Conservation (phyloP, 2,888 invertebrate genomes). For the Ormyrus thymus region DNA sequence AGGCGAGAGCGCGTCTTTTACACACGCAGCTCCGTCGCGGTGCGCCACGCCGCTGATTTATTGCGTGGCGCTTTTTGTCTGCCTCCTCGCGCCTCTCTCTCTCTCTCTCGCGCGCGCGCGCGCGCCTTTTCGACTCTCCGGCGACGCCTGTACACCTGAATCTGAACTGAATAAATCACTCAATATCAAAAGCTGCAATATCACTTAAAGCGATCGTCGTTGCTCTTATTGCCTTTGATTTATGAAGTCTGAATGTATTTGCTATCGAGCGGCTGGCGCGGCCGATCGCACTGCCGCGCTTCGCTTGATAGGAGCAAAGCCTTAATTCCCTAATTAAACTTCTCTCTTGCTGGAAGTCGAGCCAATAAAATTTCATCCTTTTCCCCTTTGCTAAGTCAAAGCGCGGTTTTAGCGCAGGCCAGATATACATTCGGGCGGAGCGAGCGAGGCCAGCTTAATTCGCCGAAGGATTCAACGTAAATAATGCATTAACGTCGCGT, state of each 20-base stretch:
- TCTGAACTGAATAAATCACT: conserved; percentile 47
- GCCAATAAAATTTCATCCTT: too few relatives aligned
- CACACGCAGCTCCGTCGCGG: conserved; percentile 40
- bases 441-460: too few relatives aligned
- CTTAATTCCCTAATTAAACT: too few relatives aligned
- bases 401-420: background rate
- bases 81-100: conserved; percentile 5
- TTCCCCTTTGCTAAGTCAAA: too few relatives aligned
- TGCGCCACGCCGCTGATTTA: conserved; percentile 50
- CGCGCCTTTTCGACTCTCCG: conserved; percentile 9
- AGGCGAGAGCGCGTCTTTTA: conserved; percentile 19
- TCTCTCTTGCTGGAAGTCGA: too few relatives aligned
- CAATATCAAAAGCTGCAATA: conserved; percentile 46
- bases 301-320: too few relatives aligned
- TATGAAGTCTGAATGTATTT: conserved; percentile 27
- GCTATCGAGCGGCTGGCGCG: background rate
- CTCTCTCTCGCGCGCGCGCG: too few relatives aligned
- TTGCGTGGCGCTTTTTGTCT: conserved; percentile 39
- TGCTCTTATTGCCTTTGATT: conserved; percentile 33
- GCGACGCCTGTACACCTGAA: background rate
- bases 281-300: too few relatives aligned
- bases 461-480: conserved; percentile 24
- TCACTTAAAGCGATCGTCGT: conserved; percentile 22
- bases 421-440: background rate
- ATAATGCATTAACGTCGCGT: conserved; percentile 26